Percentiles rank a stretch among this genome's conserved stretches.
Evolutionary conservation across 2,797 vertebrate species (phyloP).

Genomic region (Moxostoma hubbsi): DNA sequence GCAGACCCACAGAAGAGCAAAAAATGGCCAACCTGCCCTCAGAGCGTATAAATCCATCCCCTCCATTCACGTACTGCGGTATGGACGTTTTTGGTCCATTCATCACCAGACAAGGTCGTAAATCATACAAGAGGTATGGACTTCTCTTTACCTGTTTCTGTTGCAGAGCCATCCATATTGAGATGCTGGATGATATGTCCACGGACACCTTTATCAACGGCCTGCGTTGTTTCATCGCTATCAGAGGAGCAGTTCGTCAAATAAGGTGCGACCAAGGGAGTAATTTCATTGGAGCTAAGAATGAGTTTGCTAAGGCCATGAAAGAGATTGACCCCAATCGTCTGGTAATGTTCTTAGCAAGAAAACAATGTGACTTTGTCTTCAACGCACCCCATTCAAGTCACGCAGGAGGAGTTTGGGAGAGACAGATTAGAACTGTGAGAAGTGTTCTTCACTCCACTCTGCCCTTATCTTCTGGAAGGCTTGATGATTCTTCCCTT

Average conservation of each 20-base stretch:
- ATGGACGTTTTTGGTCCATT: slow-evolving; percentile 3
- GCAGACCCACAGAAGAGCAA: neutral
- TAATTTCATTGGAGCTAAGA: slow-evolving; percentile 23
- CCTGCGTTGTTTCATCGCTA: slow-evolving; percentile 12
- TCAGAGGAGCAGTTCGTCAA: slow-evolving; percentile 14
- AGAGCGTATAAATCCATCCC: neutral
- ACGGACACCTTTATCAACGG: slow-evolving; percentile 28
- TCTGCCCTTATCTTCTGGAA: neutral
- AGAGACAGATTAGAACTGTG: neutral
- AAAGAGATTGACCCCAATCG: slow-evolving; percentile 1
- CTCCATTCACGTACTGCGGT: neutral
- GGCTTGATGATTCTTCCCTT: neutral
- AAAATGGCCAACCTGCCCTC: neutral
- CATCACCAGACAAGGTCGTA: neutral
- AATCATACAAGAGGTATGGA: slow-evolving; percentile 5
- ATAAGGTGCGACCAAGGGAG: slow-evolving; percentile 20
- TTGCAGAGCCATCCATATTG: slow-evolving; percentile 12
- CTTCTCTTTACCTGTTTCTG: slow-evolving; percentile 34
- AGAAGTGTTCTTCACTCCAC: neutral
- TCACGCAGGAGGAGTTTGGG: neutral
- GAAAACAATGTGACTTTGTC: neutral
- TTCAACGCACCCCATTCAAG: neutral
- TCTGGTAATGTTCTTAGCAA: neutral
- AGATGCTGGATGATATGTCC: slow-evolving; percentile 37
- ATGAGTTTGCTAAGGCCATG: neutral